Evolutionary conservation across 2,113 vertebrate species (phyloP).

Genomic region (Daubentonia madagascariensis): DNA sequence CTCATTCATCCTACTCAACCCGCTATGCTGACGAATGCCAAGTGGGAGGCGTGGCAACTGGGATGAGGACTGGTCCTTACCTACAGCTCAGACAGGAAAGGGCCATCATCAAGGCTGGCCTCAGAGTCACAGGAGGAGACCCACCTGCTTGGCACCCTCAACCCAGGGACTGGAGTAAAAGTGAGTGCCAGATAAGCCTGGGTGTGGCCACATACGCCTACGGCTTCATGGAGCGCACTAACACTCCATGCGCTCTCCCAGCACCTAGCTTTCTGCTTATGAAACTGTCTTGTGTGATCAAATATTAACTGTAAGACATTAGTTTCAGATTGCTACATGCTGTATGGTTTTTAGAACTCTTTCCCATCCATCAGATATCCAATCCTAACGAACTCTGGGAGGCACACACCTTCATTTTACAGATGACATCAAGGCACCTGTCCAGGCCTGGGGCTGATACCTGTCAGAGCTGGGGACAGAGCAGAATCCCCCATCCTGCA

Average conservation of each 20-base stretch:
- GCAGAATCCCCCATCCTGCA: neutral
- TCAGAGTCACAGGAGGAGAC: neutral
- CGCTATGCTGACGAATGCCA: neutral
- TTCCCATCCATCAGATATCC: neutral
- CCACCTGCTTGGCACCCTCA: too few relatives aligned
- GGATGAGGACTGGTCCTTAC: neutral
- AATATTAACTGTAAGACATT: accelerated
- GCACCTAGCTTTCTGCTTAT: neutral
- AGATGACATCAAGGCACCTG: neutral
- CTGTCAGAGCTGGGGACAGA: neutral
- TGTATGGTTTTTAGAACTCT: neutral
- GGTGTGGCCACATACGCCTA: too few relatives aligned
- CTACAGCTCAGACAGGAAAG: accelerated
- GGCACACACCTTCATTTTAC: neutral
- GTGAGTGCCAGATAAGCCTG: accelerated
- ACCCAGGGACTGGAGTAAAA: neutral
- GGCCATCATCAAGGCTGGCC: neutral
- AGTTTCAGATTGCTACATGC: neutral
- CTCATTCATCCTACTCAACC: neutral
- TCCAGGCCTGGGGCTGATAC: too few relatives aligned
- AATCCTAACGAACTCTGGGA: neutral
- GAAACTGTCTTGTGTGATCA: neutral
- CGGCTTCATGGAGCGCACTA: accelerated
- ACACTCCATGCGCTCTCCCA: neutral
- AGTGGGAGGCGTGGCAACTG: accelerated